phyloP scores from a whole-genome alignment of 2,797 vertebrate species.

The Sebastes itinus region DNA sequence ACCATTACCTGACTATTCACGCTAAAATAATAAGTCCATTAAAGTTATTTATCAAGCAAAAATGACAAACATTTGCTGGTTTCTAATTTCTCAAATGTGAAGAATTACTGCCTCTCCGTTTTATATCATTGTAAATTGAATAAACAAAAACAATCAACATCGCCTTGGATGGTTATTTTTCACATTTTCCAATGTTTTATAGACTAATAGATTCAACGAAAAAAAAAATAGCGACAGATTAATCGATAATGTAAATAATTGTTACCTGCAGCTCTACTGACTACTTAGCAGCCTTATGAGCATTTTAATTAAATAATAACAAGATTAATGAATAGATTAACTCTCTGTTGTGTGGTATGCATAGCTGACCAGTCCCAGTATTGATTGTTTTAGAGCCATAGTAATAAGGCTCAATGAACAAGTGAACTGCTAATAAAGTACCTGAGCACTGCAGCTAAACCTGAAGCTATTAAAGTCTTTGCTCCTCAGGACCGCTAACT shows the following conservation, averaged over 20 bases:
- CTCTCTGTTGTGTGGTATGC: constrained; percentile 3
- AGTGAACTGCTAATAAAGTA: constrained; percentile 41
- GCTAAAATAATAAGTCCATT: background rate
- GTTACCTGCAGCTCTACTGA: constrained; percentile 7
- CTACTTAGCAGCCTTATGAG: constrained; percentile 1
- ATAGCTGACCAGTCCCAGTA: constrained; percentile 26
- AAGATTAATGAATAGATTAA: constrained; percentile 36
- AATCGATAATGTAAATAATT: constrained; percentile 12
- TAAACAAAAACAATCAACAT: background rate
- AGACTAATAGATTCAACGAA: background rate
- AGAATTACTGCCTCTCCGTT: background rate
- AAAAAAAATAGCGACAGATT: background rate
- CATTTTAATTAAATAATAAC: constrained; percentile 42
- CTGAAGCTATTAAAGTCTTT: constrained; percentile 46
- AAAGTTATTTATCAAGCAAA: background rate
- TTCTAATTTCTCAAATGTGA: background rate
- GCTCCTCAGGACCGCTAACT: constrained; percentile 27
- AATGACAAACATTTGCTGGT: accelerated
- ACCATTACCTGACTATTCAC: background rate
- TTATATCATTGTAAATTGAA: background rate
- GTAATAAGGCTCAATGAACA: constrained; percentile 36
- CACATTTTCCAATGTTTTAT: background rate
- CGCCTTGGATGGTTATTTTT: background rate
- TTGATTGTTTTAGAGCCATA: constrained; percentile 47
- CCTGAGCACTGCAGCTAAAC: constrained; percentile 28